These are phyloP conservation scores for Scolopax bukidnonensis DNA, from an alignment of 2,797 vertebrate species.

Conservation along the genomic window DNA sequence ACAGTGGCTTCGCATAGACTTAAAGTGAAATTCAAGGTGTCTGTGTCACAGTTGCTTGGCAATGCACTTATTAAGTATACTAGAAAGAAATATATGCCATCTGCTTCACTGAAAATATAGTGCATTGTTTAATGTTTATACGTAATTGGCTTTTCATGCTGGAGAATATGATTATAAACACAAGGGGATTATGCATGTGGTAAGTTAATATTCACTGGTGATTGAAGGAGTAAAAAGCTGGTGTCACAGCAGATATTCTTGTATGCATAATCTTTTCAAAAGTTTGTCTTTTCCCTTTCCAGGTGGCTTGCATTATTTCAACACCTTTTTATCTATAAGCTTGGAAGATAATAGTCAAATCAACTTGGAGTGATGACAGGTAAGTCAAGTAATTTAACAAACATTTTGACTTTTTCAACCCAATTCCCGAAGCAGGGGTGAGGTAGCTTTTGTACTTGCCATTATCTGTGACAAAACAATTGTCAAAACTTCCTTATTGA, in stretches of 20 bases:
- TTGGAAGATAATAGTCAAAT: neutral
- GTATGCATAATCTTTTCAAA: neutral
- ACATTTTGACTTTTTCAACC: neutral
- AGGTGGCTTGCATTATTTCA: neutral
- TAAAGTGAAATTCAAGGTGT: neutral
- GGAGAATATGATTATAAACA: neutral
- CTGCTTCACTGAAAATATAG: neutral
- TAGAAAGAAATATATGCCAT: neutral
- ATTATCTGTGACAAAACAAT: neutral
- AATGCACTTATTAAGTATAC: neutral
- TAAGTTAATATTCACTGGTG: neutral
- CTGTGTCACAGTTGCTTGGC: neutral
- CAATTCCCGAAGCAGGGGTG: neutral
- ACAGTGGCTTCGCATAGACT: neutral
- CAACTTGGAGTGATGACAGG: neutral
- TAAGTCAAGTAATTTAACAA: neutral
- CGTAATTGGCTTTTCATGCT: constrained; percentile 1
- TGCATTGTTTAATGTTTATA: neutral
- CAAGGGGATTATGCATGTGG: neutral
- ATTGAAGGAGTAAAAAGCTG: neutral
- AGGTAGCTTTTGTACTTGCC: neutral
- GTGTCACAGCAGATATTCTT: neutral
- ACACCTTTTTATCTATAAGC: neutral
- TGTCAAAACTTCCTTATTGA: neutral
- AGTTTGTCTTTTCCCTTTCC: neutral